These are phyloP conservation scores for Mugil cephalus DNA, from an alignment of 2,113 vertebrate species.

Conservation along the genomic window DNA sequence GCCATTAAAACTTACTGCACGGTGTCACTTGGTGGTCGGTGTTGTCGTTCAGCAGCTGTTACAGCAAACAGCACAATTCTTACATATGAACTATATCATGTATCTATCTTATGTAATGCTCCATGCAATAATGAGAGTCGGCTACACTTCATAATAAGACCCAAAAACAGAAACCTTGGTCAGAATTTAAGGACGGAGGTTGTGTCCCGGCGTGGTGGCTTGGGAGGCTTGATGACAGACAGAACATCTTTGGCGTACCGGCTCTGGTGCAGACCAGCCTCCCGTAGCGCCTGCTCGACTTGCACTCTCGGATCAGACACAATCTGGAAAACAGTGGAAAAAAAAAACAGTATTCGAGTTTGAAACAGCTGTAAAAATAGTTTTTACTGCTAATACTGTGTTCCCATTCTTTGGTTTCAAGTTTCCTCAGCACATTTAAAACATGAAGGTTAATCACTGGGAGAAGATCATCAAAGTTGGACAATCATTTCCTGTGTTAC, in stretches of 20 bases:
- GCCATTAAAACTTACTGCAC: neutral
- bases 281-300: conserved; percentile 90
- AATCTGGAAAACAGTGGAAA: conserved; percentile 84
- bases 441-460: conserved; percentile 20
- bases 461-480: conserved; percentile 9
- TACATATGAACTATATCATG: neutral
- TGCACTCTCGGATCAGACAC: conserved; percentile 91
- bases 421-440: conserved; percentile 10
- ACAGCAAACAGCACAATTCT: neutral
- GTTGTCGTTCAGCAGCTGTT: neutral
- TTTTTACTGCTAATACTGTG: too few relatives aligned
- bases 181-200: conserved; percentile 83
- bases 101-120: neutral
- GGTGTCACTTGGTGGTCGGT: conserved; percentile 13
- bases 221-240: conserved; percentile 86
- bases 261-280: conserved; percentile 90
- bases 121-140: neutral
- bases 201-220: conserved; percentile 89
- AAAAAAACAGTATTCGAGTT: too few relatives aligned
- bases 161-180: conserved; percentile 16
- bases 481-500: conserved; percentile 52
- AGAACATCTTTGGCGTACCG: conserved; percentile 89
- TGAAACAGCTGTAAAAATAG: too few relatives aligned
- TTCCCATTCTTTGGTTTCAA: conserved; percentile 4
- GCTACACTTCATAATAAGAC: neutral